Percentiles rank a stretch among this genome's conserved stretches.
Evolutionary conservation across 1,140 invertebrate species (phyloP).

Genomic region (Diorhabda elongata): DNA sequence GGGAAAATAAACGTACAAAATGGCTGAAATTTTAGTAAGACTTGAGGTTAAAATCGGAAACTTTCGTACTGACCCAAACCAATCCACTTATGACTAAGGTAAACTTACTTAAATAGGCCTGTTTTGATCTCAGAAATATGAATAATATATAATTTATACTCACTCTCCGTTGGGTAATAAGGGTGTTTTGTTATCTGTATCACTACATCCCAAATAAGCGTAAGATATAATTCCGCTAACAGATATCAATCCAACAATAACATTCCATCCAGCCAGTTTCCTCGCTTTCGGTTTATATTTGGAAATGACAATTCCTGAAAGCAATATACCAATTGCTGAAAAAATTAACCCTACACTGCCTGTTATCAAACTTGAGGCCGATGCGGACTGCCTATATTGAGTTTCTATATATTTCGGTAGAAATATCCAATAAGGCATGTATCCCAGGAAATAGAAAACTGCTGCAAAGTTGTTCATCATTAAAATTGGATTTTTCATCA

Average conservation of each 20-base stretch:
- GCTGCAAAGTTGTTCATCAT: constrained; percentile 66
- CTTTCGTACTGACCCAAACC: too few relatives aligned
- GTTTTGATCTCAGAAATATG: too few relatives aligned
- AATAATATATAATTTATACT: constrained; percentile 21
- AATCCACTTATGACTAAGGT: too few relatives aligned
- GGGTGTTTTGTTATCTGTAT: constrained; percentile 54
- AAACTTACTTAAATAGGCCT: too few relatives aligned
- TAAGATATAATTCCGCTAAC: constrained; percentile 62
- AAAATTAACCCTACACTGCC: constrained; percentile 67
- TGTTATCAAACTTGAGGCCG: constrained; percentile 63
- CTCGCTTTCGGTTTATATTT: constrained; percentile 65
- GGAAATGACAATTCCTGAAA: constrained; percentile 65
- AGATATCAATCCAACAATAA: constrained; percentile 62
- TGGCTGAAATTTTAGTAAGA: too few relatives aligned
- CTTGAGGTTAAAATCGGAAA: too few relatives aligned
- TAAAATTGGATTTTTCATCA: constrained; percentile 61
- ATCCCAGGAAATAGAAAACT: constrained; percentile 67
- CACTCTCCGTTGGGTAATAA: constrained; percentile 49
- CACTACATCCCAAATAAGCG: constrained; percentile 66
- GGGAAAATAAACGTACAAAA: too few relatives aligned
- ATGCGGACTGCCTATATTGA: constrained; percentile 69
- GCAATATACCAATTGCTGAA: constrained; percentile 65
- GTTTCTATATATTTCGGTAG: constrained; percentile 74
- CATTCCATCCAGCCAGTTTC: constrained; percentile 69
- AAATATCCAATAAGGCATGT: constrained; percentile 72